phyloP scores from a whole-genome alignment of 2,888 invertebrate species.

The Cheilosia vulpina region DNA sequence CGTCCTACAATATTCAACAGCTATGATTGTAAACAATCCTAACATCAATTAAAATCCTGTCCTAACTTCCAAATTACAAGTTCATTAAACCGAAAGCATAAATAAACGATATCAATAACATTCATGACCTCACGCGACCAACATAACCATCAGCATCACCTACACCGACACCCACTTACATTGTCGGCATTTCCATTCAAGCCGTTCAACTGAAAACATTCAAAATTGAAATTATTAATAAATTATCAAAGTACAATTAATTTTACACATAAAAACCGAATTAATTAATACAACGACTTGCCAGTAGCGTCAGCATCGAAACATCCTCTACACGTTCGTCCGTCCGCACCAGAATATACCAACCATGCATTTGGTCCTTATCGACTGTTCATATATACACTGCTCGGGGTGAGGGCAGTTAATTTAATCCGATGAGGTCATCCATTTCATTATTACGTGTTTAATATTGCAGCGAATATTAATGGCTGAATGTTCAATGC shows the following conservation, averaged over 20 bases:
- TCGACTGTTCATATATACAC: conserved; percentile 44
- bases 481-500: conserved; percentile 69
- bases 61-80: conserved; percentile 63
- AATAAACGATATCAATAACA: conserved; percentile 63
- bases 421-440: conserved; percentile 75
- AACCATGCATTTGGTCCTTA: conserved; percentile 49
- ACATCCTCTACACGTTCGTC: conserved; percentile 14
- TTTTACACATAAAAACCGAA: conserved; percentile 74
- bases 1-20: conserved; percentile 13
- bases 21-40: conserved; percentile 37
- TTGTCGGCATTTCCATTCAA: conserved; percentile 66
- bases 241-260: conserved; percentile 74
- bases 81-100: conserved; percentile 64
- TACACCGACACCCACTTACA: conserved; percentile 26
- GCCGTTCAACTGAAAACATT: conserved; percentile 65
- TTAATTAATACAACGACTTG: conserved; percentile 70
- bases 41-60: conserved; percentile 65
- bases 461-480: conserved; percentile 74
- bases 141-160: neutral
- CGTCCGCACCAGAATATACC: conserved; percentile 7
- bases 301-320: conserved; percentile 20
- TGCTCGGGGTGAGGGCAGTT: conserved; percentile 55
- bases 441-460: conserved; percentile 75
- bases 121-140: conserved; percentile 48
- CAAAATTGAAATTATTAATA: conserved; percentile 75